phyloP scores from a whole-genome alignment of 2,888 invertebrate species.

The Pseudococcus jackbeardsleyi region DNA sequence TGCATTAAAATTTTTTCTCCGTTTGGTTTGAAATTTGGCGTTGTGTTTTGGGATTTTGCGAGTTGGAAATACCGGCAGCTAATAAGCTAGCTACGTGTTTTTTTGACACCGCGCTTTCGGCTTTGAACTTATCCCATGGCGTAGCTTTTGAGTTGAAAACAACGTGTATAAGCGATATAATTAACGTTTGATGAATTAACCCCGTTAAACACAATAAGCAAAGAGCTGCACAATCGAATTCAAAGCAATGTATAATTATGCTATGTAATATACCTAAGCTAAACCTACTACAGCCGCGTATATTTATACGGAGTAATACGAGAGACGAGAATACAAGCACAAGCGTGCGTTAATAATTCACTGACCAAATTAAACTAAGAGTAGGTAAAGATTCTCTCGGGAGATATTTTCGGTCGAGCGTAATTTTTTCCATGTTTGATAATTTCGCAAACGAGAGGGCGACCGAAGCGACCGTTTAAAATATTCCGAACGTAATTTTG shows the following conservation, averaged over 20 bases:
- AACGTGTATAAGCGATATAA: constrained; percentile 41
- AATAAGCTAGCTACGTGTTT: constrained; percentile 22
- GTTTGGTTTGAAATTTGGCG: background rate
- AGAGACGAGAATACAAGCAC: background rate
- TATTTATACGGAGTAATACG: background rate
- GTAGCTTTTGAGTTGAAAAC: constrained; percentile 16
- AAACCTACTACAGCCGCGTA: background rate
- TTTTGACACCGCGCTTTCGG: background rate
- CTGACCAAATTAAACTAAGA: constrained; percentile 23
- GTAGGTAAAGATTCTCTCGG: constrained; percentile 23
- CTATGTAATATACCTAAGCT: background rate
- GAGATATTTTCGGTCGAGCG: background rate
- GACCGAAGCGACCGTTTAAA: background rate
- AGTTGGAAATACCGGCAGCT: background rate
- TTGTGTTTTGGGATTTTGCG: background rate
- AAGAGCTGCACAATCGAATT: constrained; percentile 12
- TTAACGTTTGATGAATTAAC: constrained; percentile 47
- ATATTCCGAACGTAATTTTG: background rate
- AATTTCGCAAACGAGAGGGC: background rate
- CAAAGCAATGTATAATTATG: constrained; percentile 16
- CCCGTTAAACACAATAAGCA: constrained; percentile 10
- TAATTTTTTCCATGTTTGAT: constrained; percentile 32
- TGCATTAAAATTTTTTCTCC: background rate
- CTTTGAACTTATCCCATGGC: constrained; percentile 15
- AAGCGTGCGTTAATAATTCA: constrained; percentile 13